Evolutionary conservation across 2,888 invertebrate genomes (phyloP), one percentile per base, ranked within the genome.

Genomic region (Euclidia mi): DNA sequence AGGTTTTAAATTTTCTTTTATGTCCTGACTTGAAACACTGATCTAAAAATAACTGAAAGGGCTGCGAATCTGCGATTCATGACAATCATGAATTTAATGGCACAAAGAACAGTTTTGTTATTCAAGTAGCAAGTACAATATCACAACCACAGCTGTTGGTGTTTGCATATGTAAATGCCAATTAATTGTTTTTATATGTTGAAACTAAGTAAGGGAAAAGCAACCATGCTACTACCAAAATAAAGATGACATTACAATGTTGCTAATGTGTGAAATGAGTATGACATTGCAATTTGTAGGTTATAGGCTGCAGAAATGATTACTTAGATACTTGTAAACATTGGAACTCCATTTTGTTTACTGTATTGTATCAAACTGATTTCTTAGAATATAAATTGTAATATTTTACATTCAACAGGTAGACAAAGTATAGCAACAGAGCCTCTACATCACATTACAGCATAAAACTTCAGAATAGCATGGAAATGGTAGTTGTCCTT

Each of bases 201-300:
- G 40, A 59, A 59, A 63, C 25, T 35, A 12, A 49, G 15, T 35
- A 57, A 42, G 52, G 35, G n/a, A 51, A 63, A 63, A 45, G 2
- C 37, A 69, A 64, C 49, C 46, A 43, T 55, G 44, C 31, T 0
- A 0, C 7, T n/a, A 55, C 44, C 2, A 6, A 0, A 11, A 41
- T 73, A 64, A 53, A 45, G 60, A 40, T 9, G 46, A 31, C 41
- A 64, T 57, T 73, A 10, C 46, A 52, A 15, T 47, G 47, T 34
- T 14, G 6, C 14, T 31, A 2, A 41, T 38, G 18, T 32, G 15
- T n/a, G 7, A 43, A 11, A 15, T 34, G 14, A 49, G n/a, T 32
- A 58, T 74, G 75, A 74, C 71, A 51, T 46, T 35, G 71, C 75
- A 65, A 35, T 57, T 61, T 69, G 4, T 49, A 17, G n/a, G 38